These are phyloP conservation scores for Hypocryptadius cinnamomeus DNA, from an alignment of 2,113 vertebrate genomes.

Conservation along the genomic window DNA sequence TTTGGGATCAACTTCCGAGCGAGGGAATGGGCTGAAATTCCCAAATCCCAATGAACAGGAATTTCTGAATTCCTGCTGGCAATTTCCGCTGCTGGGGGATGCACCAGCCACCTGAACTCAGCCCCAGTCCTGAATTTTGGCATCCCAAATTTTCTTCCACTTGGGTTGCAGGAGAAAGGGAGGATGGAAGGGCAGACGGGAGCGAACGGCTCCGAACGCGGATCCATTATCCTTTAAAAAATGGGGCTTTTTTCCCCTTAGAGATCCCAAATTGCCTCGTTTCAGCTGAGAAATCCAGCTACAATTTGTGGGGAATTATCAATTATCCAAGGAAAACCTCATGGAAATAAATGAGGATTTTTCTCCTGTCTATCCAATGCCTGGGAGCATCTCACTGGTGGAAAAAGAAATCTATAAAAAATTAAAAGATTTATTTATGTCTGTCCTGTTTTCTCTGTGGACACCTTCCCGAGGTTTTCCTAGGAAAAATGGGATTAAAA, in stretches of 20 bases:
- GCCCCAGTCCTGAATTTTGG: rapidly evolving
- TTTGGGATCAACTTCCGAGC: not conserved
- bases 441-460: rapidly evolving
- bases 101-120: rapidly evolving
- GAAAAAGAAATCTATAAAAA: rapidly evolving
- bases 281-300: not conserved
- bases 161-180: too few relatives aligned
- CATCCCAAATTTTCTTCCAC: not conserved
- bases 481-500: too few relatives aligned
- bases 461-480: not conserved
- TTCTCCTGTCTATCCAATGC: rapidly evolving
- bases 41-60: not conserved
- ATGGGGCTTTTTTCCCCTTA: not conserved
- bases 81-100: not conserved
- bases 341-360: rapidly evolving
- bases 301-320: rapidly evolving
- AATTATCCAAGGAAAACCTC: not conserved
- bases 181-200: not conserved
- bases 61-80: too few relatives aligned
- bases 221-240: not conserved
- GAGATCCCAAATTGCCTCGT: not conserved
- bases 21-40: not conserved
- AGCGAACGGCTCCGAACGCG: too few relatives aligned
- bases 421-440: rapidly evolving
- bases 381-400: rapidly evolving